A percentile compares a stretch with the other conserved stretches of the same genome.
phyloP scores from a whole-genome alignment of 2,797 vertebrate species.

The Kryptolebias ocellatus region DNA sequence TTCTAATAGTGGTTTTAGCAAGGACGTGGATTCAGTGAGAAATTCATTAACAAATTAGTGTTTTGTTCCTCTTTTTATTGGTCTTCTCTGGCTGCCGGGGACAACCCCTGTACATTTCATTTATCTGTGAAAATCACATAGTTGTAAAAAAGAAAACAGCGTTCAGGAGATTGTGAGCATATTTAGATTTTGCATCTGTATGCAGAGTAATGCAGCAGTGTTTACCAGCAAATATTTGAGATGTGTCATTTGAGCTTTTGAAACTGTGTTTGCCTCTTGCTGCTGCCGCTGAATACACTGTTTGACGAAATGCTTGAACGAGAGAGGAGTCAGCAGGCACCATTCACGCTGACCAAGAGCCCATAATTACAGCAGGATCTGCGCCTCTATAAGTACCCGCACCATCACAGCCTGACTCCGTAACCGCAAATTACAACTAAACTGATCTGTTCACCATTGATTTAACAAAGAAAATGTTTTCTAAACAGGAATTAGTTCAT shows the following conservation, averaged over 20 bases:
- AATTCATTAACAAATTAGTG: too few relatives aligned
- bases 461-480: not conserved
- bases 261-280: conserved; percentile 45
- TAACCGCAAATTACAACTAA: not conserved
- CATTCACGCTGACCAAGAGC: conserved; percentile 25
- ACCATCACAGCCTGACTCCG: not conserved
- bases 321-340: conserved; percentile 19
- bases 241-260: conserved; percentile 33
- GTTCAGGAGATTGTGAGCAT: not conserved
- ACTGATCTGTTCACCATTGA: not conserved
- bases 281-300: conserved; percentile 17
- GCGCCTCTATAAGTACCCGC: not conserved
- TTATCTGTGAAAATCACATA: conserved; percentile 4
- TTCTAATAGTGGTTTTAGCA: too few relatives aligned
- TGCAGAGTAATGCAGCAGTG: conserved; percentile 23
- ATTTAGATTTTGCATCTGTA: conserved; percentile 21
- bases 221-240: conserved; percentile 57
- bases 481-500: not conserved
- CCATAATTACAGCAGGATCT: not conserved
- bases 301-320: conserved; percentile 42
- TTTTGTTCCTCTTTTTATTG: too few relatives aligned
- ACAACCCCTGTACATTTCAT: too few relatives aligned
- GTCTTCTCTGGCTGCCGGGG: too few relatives aligned
- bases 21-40: too few relatives aligned
- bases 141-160: not conserved